Conservation (phyloP, 2,113 vertebrate species). For the Spizaetus ornatus region DNA sequence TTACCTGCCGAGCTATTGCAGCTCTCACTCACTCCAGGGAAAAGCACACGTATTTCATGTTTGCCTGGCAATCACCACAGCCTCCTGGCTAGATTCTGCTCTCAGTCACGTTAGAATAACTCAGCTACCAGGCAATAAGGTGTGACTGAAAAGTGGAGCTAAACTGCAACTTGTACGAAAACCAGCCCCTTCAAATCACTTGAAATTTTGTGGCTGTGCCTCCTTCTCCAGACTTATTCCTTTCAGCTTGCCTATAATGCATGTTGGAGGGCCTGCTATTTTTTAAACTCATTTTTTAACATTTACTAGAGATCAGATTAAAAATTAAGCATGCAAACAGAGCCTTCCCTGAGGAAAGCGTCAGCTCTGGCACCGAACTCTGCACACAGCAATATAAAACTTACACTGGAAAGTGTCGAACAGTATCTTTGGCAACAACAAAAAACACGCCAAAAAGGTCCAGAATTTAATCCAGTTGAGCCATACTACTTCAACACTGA, state of each 20-base stretch:
- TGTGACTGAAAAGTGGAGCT: not conserved
- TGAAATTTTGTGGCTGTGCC: not conserved
- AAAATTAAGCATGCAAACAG: constrained; percentile 17
- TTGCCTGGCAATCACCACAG: not conserved
- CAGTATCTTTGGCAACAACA: not conserved
- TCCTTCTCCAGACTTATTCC: not conserved
- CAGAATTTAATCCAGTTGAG: not conserved
- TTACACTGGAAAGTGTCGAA: not conserved
- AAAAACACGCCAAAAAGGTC: not conserved
- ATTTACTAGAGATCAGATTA: constrained; percentile 1
- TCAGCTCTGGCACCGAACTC: not conserved
- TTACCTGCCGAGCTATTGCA: not conserved
- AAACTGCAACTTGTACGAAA: not conserved
- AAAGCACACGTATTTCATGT: not conserved
- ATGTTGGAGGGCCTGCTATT: not conserved
- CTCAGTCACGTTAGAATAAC: not conserved
- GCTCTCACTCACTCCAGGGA: not conserved
- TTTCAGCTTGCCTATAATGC: not conserved
- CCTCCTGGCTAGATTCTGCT: not conserved
- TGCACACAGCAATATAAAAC: not conserved
- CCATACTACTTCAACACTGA: not conserved
- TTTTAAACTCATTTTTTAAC: not conserved
- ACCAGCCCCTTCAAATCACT: not conserved
- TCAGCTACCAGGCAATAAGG: not conserved
- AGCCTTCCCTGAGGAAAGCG: not conserved